Conservation (phyloP, 2,888 invertebrate species). For the Anaspis maculata region DNA sequence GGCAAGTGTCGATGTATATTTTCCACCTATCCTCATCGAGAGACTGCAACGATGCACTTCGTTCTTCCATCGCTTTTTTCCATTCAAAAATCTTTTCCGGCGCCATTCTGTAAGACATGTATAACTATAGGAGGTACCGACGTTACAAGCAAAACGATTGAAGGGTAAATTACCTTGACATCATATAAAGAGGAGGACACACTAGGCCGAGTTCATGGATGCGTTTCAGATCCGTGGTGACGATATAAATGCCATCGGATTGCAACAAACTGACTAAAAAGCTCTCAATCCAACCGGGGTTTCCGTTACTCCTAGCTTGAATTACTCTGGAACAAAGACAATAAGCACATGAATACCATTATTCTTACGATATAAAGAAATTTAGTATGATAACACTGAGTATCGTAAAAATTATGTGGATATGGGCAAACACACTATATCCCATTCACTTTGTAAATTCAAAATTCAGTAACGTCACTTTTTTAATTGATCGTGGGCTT, state of each 20-base stretch:
- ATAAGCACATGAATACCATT: too few species aligned
- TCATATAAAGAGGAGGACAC: constrained; percentile 31
- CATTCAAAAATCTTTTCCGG: constrained; percentile 6
- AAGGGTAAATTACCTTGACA: too few species aligned
- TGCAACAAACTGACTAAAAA: constrained; percentile 53
- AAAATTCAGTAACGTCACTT: too few species aligned
- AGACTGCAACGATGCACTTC: constrained; percentile 4
- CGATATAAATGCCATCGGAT: constrained; percentile 45
- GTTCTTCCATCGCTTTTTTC: constrained; percentile 13
- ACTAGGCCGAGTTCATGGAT: constrained; percentile 34
- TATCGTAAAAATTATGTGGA: too few species aligned
- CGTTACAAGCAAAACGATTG: too few species aligned
- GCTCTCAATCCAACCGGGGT: constrained; percentile 61
- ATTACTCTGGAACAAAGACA: too few species aligned
- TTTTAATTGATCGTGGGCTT: too few species aligned
- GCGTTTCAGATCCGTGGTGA: constrained; percentile 34
- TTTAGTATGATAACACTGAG: too few species aligned
- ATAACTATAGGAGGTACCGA: too few species aligned
- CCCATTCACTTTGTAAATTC: too few species aligned
- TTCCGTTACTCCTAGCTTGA: constrained; percentile 52
- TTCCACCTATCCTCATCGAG: constrained; percentile 33
- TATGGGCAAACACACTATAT: too few species aligned
- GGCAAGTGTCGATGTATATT: constrained; percentile 43
- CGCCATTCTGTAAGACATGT: constrained; percentile 25
- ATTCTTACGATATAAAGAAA: too few species aligned